These are phyloP conservation scores for Aspidiotus destructor DNA, from an alignment of 2,888 invertebrate genomes.

Conservation along the genomic window DNA sequence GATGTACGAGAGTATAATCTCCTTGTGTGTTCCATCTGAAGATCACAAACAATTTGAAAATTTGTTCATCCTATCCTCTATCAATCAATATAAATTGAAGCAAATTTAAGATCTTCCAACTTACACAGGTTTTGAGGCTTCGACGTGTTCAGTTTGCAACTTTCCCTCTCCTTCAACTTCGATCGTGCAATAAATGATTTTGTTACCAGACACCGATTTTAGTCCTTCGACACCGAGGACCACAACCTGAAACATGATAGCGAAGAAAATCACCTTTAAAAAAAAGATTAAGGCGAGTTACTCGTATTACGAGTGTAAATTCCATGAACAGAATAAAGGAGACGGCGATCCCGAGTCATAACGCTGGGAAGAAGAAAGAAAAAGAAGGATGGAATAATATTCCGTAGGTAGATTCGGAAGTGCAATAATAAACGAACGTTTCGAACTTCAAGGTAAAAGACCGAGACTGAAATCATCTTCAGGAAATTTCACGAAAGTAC, in stretches of 20 bases:
- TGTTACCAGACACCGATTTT: slow-evolving; percentile 20
- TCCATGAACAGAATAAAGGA: too few species aligned
- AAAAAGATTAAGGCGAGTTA: too few species aligned
- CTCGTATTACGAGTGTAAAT: too few species aligned
- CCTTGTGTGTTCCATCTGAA: slow-evolving; percentile 31
- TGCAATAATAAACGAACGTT: too few species aligned
- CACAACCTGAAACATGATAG: slow-evolving; percentile 19
- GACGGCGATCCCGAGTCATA: too few species aligned
- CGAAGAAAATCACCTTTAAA: too few species aligned
- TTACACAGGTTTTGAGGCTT: slow-evolving; percentile 28
- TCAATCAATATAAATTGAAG: not conserved
- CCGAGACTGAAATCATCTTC: too few species aligned
- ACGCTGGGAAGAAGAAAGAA: too few species aligned
- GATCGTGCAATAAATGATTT: slow-evolving; percentile 27
- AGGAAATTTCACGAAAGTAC: too few species aligned
- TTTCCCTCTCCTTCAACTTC: slow-evolving; percentile 32
- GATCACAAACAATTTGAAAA: not conserved
- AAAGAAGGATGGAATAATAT: too few species aligned
- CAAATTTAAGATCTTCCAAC: not conserved
- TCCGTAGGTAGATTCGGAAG: too few species aligned
- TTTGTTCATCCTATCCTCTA: not conserved
- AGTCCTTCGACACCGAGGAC: slow-evolving; percentile 28
- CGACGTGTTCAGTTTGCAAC: slow-evolving; percentile 29
- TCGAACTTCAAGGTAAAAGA: too few species aligned
- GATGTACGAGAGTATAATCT: slow-evolving; percentile 26